Evolutionary conservation across 2,113 vertebrate genomes (phyloP).

Genomic region (Syngnathoides biaculeatus): DNA sequence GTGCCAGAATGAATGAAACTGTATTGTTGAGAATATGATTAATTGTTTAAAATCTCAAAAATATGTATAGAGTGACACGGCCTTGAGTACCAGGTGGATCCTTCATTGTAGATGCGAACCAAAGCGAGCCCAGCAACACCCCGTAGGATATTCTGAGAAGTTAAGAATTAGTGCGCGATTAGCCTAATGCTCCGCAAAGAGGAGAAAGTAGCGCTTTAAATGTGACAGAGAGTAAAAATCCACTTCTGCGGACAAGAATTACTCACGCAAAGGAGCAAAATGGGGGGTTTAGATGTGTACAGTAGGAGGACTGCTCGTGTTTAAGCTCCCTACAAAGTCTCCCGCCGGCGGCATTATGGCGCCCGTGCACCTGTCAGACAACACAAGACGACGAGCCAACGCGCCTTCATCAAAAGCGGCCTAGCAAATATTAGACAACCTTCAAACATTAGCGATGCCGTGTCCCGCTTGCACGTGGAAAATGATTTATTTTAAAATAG

Average conservation of each 20-base stretch:
- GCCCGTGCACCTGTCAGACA: constrained; percentile 68
- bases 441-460: constrained; percentile 46
- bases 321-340: constrained; percentile 69
- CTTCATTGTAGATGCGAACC: background rate
- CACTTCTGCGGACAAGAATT: constrained; percentile 66
- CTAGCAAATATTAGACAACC: constrained; percentile 44
- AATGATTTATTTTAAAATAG: constrained; percentile 25
- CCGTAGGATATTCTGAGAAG: constrained; percentile 17
- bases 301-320: constrained; percentile 67
- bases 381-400: constrained; percentile 53
- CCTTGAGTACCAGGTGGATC: background rate
- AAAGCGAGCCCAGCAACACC: background rate
- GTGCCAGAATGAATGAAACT: no score
- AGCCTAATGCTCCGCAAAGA: constrained; percentile 56
- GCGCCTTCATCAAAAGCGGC: constrained; percentile 52
- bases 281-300: constrained; percentile 70
- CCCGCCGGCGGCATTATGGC: constrained; percentile 67
- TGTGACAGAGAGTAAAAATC: constrained; percentile 64
- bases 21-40: background rate
- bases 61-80: background rate
- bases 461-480: constrained; percentile 29
- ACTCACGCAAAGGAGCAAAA: constrained; percentile 65
- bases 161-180: constrained; percentile 54
- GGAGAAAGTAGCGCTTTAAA: constrained; percentile 54
- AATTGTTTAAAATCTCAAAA: background rate